Conservation (phyloP, 1,140 invertebrate species). For the Lepidurus apus region DNA sequence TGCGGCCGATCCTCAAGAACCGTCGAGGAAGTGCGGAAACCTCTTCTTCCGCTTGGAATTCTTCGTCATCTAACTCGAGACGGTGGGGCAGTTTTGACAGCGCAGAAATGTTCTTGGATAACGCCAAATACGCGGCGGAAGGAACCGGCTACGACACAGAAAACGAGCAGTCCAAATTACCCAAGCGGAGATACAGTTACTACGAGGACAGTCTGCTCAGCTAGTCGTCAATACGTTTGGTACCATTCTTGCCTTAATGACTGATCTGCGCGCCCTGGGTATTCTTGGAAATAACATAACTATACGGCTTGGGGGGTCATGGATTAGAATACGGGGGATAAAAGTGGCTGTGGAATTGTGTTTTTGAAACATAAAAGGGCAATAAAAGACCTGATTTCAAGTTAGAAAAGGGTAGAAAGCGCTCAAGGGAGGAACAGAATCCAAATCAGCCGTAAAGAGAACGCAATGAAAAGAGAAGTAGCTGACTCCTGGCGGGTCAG, state of each 20-base stretch:
- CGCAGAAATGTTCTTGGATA: neutral
- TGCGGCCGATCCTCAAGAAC: conserved; percentile 27
- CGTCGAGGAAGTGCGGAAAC: neutral
- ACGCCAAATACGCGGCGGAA: neutral
- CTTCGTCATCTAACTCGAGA: neutral
- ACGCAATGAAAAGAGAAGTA: too few species aligned
- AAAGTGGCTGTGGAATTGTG: too few species aligned
- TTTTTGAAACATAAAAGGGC: too few species aligned
- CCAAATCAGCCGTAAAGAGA: too few species aligned
- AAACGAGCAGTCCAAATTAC: neutral
- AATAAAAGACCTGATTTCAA: too few species aligned
- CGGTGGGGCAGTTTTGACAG: conserved; percentile 13
- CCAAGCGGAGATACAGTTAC: conserved; percentile 18
- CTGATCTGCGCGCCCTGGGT: neutral
- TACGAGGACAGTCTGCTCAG: conserved; percentile 20
- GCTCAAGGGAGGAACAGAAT: too few species aligned
- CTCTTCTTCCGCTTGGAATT: neutral
- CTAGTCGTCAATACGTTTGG: neutral
- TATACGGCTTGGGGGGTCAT: too few species aligned
- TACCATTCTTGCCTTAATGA: neutral
- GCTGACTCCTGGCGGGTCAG: too few species aligned
- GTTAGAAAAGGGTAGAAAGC: too few species aligned
- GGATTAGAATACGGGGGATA: too few species aligned
- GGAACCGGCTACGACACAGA: neutral
- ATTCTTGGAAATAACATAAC: neutral